These are phyloP conservation scores for Pterois miles DNA, from an alignment of 2,797 vertebrate genomes.

Conservation along the genomic window DNA sequence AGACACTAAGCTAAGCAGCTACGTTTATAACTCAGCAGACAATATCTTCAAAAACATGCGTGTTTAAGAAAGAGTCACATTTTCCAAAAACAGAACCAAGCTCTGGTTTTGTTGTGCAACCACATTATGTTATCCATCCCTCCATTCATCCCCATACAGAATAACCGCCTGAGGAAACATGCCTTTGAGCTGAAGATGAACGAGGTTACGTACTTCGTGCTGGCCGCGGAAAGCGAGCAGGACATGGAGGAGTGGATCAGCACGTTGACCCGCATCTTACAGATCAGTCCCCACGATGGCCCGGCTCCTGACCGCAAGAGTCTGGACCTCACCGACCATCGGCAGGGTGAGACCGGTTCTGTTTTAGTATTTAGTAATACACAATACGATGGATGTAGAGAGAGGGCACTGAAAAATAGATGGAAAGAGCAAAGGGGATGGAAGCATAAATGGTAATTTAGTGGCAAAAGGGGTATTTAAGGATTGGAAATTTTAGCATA, in stretches of 20 bases:
- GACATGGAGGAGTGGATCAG: constrained; percentile 99
- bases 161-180: constrained; percentile 94
- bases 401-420: not conserved
- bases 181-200: constrained; percentile 99
- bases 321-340: constrained; percentile 91
- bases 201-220: constrained; percentile 97
- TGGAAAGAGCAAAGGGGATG: not conserved
- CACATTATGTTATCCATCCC: constrained; percentile 13
- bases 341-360: constrained; percentile 84
- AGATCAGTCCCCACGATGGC: constrained; percentile 94
- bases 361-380: constrained; percentile 1
- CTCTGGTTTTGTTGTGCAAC: constrained; percentile 1
- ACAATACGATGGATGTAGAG: not conserved
- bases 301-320: constrained; percentile 91
- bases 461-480: constrained; percentile 18
- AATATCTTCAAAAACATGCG: not conserved
- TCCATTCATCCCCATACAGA: constrained; percentile 77
- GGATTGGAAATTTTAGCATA: constrained; percentile 14
- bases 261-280: constrained; percentile 95
- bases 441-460: constrained; percentile 20
- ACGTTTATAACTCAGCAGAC: not conserved
- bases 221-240: constrained; percentile 96
- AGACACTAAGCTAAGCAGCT: not conserved
- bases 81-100: constrained; percentile 15
- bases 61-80: not conserved